These are phyloP conservation scores for Rhopalosiphum maidis DNA, from an alignment of 1,140 invertebrate species.

Conservation along the genomic window DNA sequence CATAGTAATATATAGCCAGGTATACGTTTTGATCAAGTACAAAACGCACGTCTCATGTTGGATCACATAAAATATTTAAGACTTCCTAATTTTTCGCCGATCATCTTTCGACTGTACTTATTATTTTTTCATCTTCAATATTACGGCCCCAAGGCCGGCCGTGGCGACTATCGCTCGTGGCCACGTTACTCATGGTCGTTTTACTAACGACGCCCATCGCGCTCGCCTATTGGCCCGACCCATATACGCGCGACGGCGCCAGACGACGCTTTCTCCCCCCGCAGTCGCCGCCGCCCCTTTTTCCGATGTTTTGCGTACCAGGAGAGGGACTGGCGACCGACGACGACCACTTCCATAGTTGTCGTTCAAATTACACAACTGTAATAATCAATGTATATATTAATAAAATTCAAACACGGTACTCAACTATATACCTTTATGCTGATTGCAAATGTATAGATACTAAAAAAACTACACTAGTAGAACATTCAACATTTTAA, in stretches of 20 bases:
- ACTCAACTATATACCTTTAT: not conserved
- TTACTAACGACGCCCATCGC: constrained; percentile 23
- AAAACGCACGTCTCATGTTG: not conserved
- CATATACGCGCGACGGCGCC: constrained; percentile 26
- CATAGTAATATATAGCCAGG: not conserved
- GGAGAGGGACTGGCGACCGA: not conserved
- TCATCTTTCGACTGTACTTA: not conserved
- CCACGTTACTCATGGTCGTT: too few species aligned
- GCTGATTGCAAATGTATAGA: not conserved
- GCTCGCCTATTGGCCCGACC: constrained; percentile 42
- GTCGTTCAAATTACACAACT: not conserved
- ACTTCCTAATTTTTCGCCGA: not conserved
- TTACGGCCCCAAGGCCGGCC: not conserved
- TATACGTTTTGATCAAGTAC: not conserved
- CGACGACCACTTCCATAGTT: not conserved
- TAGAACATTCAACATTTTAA: not conserved
- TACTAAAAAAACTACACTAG: not conserved
- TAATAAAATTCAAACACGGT: not conserved
- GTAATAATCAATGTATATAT: not conserved
- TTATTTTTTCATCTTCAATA: not conserved
- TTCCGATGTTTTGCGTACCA: not conserved
- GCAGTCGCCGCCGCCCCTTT: not conserved
- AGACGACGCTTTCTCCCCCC: constrained; percentile 20
- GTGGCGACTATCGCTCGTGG: not conserved
- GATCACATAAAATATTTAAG: too few species aligned